Conservation (phyloP, 1,140 invertebrate genomes). For the Plectus sambesii region DNA sequence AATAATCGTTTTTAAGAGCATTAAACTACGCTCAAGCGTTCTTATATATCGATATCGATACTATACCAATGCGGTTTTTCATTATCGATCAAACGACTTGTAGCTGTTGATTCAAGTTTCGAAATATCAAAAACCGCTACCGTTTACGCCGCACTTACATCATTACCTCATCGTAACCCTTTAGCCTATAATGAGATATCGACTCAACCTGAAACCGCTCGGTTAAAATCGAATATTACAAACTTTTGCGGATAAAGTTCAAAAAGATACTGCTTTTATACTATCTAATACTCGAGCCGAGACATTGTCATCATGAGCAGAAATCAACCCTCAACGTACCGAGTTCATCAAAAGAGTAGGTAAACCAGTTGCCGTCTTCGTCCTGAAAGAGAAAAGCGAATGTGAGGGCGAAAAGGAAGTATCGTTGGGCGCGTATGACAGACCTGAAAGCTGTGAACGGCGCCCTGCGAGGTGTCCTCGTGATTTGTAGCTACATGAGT, state of each 20-base stretch:
- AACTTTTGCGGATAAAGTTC: neutral
- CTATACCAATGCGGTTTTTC: too few species aligned
- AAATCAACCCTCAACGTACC: slow-evolving; percentile 52
- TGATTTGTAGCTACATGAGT: slow-evolving; percentile 67
- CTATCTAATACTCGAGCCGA: slow-evolving; percentile 14
- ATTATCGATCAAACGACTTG: too few species aligned
- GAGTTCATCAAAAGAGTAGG: slow-evolving; percentile 74
- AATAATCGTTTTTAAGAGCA: too few species aligned
- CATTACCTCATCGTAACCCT: too few species aligned
- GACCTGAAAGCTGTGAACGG: slow-evolving; percentile 60
- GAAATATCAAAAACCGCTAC: too few species aligned
- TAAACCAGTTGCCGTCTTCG: slow-evolving; percentile 56
- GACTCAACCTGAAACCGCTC: too few species aligned
- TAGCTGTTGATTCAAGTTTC: too few species aligned
- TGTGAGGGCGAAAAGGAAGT: neutral
- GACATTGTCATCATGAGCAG: slow-evolving; percentile 40
- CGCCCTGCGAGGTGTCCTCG: slow-evolving; percentile 72
- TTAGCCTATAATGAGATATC: too few species aligned
- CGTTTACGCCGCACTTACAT: too few species aligned
- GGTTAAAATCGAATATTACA: neutral
- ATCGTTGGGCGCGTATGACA: slow-evolving; percentile 27
- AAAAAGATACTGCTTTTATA: slow-evolving; percentile 10
- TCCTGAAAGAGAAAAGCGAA: slow-evolving; percentile 45
- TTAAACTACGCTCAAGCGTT: too few species aligned
- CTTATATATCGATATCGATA: too few species aligned